A percentile compares a stretch with the other conserved stretches of the same genome.
These are phyloP conservation scores for Gymnogyps californianus DNA, from an alignment of 2,113 vertebrate species.

Conservation along the genomic window DNA sequence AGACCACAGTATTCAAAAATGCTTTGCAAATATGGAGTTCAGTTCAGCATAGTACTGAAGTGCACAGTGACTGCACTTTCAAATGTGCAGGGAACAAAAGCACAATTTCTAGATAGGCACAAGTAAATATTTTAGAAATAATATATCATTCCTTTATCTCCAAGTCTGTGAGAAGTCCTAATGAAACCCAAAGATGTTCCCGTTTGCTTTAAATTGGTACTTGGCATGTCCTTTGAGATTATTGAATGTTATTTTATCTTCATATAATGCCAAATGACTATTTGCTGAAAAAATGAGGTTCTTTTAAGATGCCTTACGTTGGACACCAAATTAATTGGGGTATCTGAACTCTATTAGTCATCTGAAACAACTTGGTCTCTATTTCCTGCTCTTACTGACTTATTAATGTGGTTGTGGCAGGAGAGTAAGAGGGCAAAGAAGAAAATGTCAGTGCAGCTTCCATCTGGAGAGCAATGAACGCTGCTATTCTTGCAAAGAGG, in stretches of 20 bases:
- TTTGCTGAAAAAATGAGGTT: neutral
- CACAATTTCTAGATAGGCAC: neutral
- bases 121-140: neutral
- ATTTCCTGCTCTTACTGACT: neutral
- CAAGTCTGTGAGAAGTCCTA: neutral
- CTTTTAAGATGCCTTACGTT: neutral
- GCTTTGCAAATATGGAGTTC: neutral
- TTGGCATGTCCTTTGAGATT: neutral
- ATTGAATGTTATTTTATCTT: neutral
- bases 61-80: neutral
- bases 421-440: neutral
- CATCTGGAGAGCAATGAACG: neutral
- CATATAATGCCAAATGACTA: neutral
- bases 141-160: neutral
- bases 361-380: neutral
- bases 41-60: neutral
- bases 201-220: neutral
- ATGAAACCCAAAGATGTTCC: neutral
- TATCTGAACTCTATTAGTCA: constrained; percentile 39
- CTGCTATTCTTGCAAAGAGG: neutral
- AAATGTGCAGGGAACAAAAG: neutral
- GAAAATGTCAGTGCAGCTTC: neutral
- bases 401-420: neutral
- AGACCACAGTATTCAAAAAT: neutral
- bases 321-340: constrained; percentile 2